Conservation (phyloP, 2,113 vertebrate species). For the Triplophysa siluroides region DNA sequence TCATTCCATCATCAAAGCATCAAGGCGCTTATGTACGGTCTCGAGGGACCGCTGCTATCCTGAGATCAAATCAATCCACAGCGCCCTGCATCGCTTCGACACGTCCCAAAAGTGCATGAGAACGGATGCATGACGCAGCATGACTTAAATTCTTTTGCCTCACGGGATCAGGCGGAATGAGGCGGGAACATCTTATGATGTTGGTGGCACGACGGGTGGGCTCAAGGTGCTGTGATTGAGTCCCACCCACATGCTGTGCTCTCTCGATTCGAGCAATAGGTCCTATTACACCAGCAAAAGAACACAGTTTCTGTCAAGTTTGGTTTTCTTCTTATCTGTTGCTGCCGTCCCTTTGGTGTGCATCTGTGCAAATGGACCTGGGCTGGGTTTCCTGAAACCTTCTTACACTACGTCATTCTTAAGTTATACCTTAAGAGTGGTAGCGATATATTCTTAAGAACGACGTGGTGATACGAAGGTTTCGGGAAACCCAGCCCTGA, state of each 20-base stretch:
- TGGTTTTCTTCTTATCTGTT: constrained; percentile 5
- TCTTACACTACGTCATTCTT: no score
- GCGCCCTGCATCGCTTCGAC: neutral
- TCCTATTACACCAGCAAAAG: constrained; percentile 42
- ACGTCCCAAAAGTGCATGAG: neutral
- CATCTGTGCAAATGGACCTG: constrained; percentile 44
- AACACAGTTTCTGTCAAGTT: constrained; percentile 3
- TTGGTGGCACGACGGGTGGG: constrained; percentile 19
- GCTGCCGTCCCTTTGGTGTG: neutral
- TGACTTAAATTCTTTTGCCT: constrained; percentile 24
- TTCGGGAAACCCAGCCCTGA: constrained; percentile 3
- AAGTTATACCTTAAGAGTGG: no score
- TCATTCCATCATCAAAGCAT: neutral
- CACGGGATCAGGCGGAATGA: constrained; percentile 32
- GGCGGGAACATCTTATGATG: constrained; percentile 27
- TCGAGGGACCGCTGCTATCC: neutral
- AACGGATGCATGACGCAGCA: neutral
- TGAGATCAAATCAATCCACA: neutral
- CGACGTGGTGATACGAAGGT: no score
- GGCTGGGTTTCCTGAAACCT: no score
- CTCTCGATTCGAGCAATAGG: constrained; percentile 48
- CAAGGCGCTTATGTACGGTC: neutral
- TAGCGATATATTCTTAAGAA: no score
- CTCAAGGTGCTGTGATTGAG: constrained; percentile 58
- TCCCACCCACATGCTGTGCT: constrained; percentile 67